Percentiles rank a stretch among this genome's conserved stretches.
phyloP scores from a whole-genome alignment of 1,140 invertebrate genomes.

The Aphaenogaster ashmeadi region DNA sequence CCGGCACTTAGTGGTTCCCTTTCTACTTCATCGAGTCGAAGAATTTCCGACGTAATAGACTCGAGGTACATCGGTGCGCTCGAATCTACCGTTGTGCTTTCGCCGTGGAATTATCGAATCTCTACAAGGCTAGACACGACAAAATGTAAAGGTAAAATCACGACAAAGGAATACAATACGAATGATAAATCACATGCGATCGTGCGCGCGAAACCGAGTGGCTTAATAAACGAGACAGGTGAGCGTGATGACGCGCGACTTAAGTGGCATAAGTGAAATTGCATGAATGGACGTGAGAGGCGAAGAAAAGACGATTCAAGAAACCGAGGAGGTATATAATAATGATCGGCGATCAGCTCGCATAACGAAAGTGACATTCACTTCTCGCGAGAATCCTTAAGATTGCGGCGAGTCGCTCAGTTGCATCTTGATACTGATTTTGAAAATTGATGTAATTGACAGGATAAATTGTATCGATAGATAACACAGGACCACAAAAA shows the following conservation, averaged over 20 bases:
- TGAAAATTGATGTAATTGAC: background rate
- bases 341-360: conserved; percentile 36
- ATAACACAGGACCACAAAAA: background rate
- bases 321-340: conserved; percentile 38
- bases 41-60: background rate
- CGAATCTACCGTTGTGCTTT: background rate
- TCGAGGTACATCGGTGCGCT: background rate
- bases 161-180: conserved; percentile 18
- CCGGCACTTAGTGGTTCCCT: background rate
- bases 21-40: background rate
- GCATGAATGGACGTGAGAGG: conserved; percentile 49
- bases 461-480: background rate
- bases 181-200: conserved; percentile 63
- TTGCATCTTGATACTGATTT: background rate
- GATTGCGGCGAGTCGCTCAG: background rate
- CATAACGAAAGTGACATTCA: conserved; percentile 42
- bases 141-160: background rate
- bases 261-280: conserved; percentile 70
- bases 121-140: background rate
- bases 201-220: background rate
- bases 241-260: conserved; percentile 54
- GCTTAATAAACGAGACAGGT: conserved; percentile 70
- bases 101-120: background rate
- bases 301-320: conserved; percentile 44
- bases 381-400: conserved; percentile 7